Conservation (phyloP, 2,888 invertebrate species). For the Arctia plantaginis region DNA sequence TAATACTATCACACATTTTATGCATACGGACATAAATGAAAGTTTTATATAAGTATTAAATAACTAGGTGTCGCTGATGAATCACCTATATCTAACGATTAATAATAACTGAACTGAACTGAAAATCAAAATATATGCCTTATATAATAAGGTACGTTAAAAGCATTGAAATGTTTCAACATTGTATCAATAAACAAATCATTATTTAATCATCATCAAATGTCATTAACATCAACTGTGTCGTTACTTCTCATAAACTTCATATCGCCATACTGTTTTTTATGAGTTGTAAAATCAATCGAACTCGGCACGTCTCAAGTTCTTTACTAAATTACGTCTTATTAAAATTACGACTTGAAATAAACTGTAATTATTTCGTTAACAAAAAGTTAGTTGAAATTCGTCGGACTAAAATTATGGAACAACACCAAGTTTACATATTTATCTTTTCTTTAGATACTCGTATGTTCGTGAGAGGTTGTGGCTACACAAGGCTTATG, state of each 20-base stretch:
- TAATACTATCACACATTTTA: background rate
- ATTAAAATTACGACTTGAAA: slow-evolving; percentile 38
- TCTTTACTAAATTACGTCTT: slow-evolving; percentile 33
- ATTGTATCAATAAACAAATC: background rate
- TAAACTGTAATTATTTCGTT: slow-evolving; percentile 44
- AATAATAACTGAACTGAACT: no score
- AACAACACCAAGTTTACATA: slow-evolving; percentile 32
- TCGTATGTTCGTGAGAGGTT: background rate
- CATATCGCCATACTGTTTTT: background rate
- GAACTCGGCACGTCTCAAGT: slow-evolving; percentile 11
- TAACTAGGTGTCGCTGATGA: background rate
- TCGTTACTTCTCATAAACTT: background rate
- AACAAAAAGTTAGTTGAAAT: slow-evolving; percentile 44
- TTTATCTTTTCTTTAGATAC: slow-evolving; percentile 29
- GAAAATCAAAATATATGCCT: no score
- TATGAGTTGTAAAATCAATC: background rate
- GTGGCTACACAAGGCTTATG: background rate
- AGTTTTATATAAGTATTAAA: no score
- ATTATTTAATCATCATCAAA: background rate
- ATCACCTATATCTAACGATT: background rate
- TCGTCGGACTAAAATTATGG: slow-evolving; percentile 41
- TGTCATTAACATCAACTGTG: background rate
- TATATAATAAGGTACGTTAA: background rate
- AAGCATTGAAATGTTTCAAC: background rate
- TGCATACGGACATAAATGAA: no score